Evolutionary conservation across 2,888 invertebrate species (phyloP), one percentile per base, ranked within the genome.

Genomic region (Trichopria drosophilae): DNA sequence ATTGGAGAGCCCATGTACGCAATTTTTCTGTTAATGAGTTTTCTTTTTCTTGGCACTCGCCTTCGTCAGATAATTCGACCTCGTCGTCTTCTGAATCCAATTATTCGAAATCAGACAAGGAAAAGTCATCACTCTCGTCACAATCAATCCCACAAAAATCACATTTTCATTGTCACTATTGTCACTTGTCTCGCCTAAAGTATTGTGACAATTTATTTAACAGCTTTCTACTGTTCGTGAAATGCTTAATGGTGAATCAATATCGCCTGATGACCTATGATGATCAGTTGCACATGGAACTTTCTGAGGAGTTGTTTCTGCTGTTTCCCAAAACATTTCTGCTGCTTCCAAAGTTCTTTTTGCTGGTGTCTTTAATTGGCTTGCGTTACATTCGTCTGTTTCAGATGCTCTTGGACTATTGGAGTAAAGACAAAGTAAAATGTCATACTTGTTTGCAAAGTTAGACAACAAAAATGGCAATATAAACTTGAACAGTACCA

Each of bases 221-320:
- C 29, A 29, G 29, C 15, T 29, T 29, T 29, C 9, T 29, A 15
- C 15, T 9, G 29, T 29, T 29, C 15, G 29, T 12, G 32, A 9
- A 32, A 18, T 32, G 32, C 32, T 32, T 32, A 32, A 32, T 6
- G 32, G 13, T 18, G 3, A 6, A 32, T 12, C 32, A 6, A 12
- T 7, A 18, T 32, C 32, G 6, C 18, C 32, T 15, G 32, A 32
- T 32, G 32, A 32, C 15, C 32, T 32, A 12, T 32, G 18, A 16
- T 15, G 32, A 32, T 32, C 32, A 32, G 32, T 6, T 7, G 9
- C 4, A 32, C 12, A 32, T 32, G 32, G 18, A 32, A 12, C 13
- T 32, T 32, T 32, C 4, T 32, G 32, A 32, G 18, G 18, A 32
- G 32, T 32, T n/a, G n/a, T n/a, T n/a, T n/a, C n/a, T n/a, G n/a